Conservation (phyloP, 2,888 invertebrate species). For the Lacanobia wlatinum region DNA sequence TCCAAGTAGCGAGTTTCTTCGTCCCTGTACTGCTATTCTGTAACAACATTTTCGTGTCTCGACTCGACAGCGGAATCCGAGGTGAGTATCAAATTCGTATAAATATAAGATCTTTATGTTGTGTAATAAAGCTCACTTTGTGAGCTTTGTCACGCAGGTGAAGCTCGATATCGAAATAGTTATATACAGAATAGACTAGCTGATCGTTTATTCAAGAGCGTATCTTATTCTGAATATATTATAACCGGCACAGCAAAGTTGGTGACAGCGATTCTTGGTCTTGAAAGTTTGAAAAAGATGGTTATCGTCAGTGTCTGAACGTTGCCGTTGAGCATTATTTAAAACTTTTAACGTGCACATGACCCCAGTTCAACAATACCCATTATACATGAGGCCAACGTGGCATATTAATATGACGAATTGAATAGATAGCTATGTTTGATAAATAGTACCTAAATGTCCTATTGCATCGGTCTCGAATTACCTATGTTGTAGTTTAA, state of each 20-base stretch:
- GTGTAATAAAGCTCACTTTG: no score
- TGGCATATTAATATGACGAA: background rate
- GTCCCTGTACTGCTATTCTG: no score
- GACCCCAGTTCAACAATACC: background rate
- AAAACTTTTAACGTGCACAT: background rate
- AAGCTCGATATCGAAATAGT: no score
- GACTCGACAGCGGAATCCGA: no score
- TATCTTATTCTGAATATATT: constrained; percentile 18
- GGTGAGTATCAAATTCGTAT: no score
- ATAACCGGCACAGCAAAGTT: constrained; percentile 8
- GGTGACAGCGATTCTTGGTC: background rate
- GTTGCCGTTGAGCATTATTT: constrained; percentile 13
- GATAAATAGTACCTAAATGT: background rate
- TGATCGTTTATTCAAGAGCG: constrained; percentile 6
- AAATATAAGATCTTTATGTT: no score
- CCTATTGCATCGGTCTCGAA: background rate
- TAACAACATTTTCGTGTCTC: no score
- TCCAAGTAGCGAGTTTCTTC: background rate
- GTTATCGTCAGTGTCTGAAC: background rate
- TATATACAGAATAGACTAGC: no score
- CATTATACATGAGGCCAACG: background rate
- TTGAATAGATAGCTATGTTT: background rate
- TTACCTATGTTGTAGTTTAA: background rate
- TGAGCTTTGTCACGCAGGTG: no score
- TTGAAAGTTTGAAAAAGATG: constrained; percentile 26